Evolutionary conservation across 2,888 invertebrate genomes (phyloP).

Genomic region (Andrena camellia): DNA sequence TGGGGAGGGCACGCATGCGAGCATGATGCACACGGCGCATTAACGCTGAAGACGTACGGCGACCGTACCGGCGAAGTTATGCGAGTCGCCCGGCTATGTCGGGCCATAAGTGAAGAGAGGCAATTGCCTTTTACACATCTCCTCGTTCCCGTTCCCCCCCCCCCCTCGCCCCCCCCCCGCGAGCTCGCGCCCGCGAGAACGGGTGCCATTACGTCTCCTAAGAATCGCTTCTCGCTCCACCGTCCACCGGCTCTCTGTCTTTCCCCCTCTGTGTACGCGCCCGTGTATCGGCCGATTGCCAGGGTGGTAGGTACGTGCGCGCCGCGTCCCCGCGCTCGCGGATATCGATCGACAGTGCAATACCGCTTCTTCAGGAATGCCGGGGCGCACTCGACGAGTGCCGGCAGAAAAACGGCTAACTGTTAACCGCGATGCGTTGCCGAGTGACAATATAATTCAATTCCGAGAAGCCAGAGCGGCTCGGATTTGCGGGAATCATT

Average conservation of each 20-base stretch:
- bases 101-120: conserved; percentile 81
- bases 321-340: conserved; percentile 30
- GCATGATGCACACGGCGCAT: conserved; percentile 43
- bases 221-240: conserved; percentile 73
- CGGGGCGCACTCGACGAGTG: conserved; percentile 35
- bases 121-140: conserved; percentile 83
- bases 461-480: conserved; percentile 40
- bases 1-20: conserved; percentile 10
- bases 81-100: conserved; percentile 76
- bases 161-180: conserved; percentile 66
- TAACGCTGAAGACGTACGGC: conserved; percentile 66
- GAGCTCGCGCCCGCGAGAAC: conserved; percentile 59
- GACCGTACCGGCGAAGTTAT: conserved; percentile 71
- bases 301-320: conserved; percentile 14
- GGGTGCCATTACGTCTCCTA: conserved; percentile 79
- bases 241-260: conserved; percentile 24
- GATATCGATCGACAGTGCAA: conserved; percentile 64
- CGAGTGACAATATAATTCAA: conserved; percentile 64
- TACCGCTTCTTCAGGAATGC: conserved; percentile 60
- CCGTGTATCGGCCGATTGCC: conserved; percentile 43
- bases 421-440: conserved; percentile 60
- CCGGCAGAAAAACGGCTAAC: conserved; percentile 57
- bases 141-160: conserved; percentile 81
- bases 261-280: not conserved
- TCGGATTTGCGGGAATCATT: conserved; percentile 33